These are phyloP conservation scores for Steinernema khuongi DNA, from an alignment of 1,140 invertebrate species.

Conservation along the genomic window DNA sequence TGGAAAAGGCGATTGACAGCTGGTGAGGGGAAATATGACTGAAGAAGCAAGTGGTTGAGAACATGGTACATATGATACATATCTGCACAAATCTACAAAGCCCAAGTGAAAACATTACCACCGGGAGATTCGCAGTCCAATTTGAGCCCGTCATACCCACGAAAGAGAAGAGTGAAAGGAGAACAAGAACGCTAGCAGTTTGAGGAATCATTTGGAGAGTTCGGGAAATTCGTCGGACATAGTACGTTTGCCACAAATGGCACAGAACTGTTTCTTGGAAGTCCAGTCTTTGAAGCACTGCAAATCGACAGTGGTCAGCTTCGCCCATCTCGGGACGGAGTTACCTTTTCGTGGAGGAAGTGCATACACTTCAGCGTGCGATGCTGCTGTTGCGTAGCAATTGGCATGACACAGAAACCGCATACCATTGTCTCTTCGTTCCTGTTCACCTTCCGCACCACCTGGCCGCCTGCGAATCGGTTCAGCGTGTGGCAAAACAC, in stretches of 20 bases:
- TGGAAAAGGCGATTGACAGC: too few relatives aligned
- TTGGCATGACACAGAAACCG: background rate
- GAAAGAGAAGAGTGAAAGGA: background rate
- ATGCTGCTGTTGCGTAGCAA: background rate
- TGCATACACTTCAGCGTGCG: background rate
- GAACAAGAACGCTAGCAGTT: background rate
- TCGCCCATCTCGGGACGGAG: background rate
- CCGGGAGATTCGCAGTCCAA: constrained; percentile 12
- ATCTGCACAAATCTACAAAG: background rate
- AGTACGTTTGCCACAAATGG: background rate
- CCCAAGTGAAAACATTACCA: constrained; percentile 12
- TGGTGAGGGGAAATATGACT: background rate
- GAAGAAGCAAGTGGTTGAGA: background rate
- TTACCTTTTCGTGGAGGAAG: background rate
- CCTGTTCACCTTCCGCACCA: background rate
- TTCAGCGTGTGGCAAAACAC: background rate
- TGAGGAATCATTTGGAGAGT: background rate
- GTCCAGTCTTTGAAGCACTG: constrained; percentile 10
- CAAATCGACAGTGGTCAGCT: background rate
- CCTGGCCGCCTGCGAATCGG: background rate
- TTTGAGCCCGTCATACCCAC: constrained; percentile 7
- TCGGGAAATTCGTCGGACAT: background rate
- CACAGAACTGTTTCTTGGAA: constrained; percentile 1
- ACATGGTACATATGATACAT: background rate
- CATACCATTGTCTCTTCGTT: background rate